phyloP scores from a whole-genome alignment of 1,140 invertebrate species.

The Oedothorax gibbosus region DNA sequence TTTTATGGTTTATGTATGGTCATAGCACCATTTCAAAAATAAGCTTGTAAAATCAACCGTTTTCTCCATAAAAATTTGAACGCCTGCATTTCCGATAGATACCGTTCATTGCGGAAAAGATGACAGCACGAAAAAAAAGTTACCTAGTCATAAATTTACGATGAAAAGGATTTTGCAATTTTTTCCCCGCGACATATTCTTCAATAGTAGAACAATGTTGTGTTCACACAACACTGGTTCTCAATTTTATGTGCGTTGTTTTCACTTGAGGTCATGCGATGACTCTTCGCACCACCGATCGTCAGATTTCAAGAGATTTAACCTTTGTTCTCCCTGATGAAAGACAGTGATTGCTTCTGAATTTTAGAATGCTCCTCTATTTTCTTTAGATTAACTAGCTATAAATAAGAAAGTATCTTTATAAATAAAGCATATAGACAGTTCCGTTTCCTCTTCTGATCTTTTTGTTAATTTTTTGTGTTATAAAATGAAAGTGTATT shows the following conservation, averaged over 20 bases:
- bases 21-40: background rate
- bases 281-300: background rate
- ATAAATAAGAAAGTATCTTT: constrained; percentile 35
- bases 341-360: constrained; percentile 18
- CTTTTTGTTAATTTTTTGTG: background rate
- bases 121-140: background rate
- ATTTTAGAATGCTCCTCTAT: background rate
- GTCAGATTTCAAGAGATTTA: constrained; percentile 26
- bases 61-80: background rate
- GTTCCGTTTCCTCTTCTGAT: background rate
- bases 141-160: background rate
- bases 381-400: background rate
- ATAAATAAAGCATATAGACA: constrained; percentile 8
- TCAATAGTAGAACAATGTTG: constrained; percentile 11
- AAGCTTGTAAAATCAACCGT: background rate
- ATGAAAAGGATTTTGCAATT: background rate
- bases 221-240: constrained; percentile 37
- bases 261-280: constrained; percentile 24
- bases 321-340: constrained; percentile 11
- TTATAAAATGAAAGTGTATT: constrained; percentile 28
- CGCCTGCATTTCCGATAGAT: background rate
- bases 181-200: background rate
- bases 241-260: background rate
- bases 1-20: no score
- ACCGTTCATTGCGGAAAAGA: background rate